Conservation (phyloP, 2,797 vertebrate genomes). For the Tiaroga cobitis region DNA sequence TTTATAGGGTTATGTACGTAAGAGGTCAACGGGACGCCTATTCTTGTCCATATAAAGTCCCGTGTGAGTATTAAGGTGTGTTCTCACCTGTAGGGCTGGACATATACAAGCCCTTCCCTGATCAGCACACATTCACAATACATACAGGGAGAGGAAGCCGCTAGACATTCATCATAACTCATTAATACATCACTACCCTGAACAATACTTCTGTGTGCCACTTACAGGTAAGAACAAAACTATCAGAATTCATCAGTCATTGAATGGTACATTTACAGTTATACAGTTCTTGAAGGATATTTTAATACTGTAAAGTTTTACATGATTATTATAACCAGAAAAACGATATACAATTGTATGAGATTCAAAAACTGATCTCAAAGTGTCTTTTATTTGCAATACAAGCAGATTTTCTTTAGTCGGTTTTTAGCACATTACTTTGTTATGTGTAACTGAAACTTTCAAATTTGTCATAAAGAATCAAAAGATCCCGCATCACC, state of each 20-base stretch:
- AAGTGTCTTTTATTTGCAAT: background rate
- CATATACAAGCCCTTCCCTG: slow-evolving; percentile 56
- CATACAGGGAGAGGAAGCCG: slow-evolving; percentile 45
- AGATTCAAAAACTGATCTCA: background rate
- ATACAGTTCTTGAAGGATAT: background rate
- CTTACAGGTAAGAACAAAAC: slow-evolving; percentile 26
- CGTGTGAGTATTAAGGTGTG: slow-evolving; percentile 58
- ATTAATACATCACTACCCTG: slow-evolving; percentile 17
- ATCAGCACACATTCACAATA: slow-evolving; percentile 42
- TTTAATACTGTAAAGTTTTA: background rate
- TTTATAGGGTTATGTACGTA: background rate
- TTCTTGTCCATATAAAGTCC: slow-evolving; percentile 52
- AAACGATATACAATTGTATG: background rate
- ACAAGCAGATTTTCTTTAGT: background rate
- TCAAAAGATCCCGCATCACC: background rate
- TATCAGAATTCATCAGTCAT: background rate
- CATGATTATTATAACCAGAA: background rate
- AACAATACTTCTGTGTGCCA: background rate
- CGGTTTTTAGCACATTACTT: background rate
- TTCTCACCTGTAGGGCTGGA: slow-evolving; percentile 58
- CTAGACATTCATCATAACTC: slow-evolving; percentile 7
- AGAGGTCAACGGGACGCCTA: slow-evolving; percentile 8
- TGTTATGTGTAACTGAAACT: background rate
- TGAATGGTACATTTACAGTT: background rate
- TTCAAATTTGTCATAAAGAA: background rate